These are phyloP conservation scores for Aplysia californica DNA, from an alignment of 1,140 invertebrate genomes.

Conservation along the genomic window DNA sequence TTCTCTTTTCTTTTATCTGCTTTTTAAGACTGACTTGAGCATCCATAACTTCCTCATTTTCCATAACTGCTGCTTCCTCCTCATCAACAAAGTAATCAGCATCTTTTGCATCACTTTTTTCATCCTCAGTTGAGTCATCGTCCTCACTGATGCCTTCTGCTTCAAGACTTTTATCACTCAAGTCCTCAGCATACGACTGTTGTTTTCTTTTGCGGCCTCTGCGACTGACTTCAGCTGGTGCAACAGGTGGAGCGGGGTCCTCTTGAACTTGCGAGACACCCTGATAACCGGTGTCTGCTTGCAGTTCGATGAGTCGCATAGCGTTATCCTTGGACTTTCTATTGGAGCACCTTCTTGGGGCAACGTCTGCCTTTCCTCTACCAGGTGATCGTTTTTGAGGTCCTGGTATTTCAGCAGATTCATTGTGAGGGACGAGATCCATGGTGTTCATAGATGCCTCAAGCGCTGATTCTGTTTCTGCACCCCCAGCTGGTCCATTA, in stretches of 20 bases:
- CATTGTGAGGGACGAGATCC: too few species aligned
- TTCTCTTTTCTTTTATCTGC: not conserved
- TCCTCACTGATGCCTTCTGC: not conserved
- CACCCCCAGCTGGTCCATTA: not conserved
- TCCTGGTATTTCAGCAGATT: too few species aligned
- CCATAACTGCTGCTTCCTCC: slow-evolving; percentile 6
- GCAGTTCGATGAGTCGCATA: slow-evolving; percentile 23
- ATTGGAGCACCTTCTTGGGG: slow-evolving; percentile 17
- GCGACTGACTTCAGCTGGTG: too few species aligned
- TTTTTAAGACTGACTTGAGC: not conserved
- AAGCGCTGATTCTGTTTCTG: not conserved
- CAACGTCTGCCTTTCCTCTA: not conserved
- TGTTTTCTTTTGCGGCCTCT: too few species aligned
- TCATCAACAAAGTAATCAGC: slow-evolving; percentile 23
- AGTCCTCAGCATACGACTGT: not conserved
- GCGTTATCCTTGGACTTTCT: slow-evolving; percentile 26
- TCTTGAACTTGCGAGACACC: too few species aligned
- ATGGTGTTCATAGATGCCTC: too few species aligned
- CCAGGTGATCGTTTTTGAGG: too few species aligned
- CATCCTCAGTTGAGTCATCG: slow-evolving; percentile 1
- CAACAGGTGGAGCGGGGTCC: too few species aligned
- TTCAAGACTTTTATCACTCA: slow-evolving; percentile 3
- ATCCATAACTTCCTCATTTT: slow-evolving; percentile 19
- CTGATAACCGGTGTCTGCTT: slow-evolving; percentile 20
- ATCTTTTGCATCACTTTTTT: slow-evolving; percentile 11